Percentiles rank a stretch among this genome's conserved stretches.
Evolutionary conservation across 2,797 vertebrate species (phyloP).

Genomic region (Anolis apletophallus): DNA sequence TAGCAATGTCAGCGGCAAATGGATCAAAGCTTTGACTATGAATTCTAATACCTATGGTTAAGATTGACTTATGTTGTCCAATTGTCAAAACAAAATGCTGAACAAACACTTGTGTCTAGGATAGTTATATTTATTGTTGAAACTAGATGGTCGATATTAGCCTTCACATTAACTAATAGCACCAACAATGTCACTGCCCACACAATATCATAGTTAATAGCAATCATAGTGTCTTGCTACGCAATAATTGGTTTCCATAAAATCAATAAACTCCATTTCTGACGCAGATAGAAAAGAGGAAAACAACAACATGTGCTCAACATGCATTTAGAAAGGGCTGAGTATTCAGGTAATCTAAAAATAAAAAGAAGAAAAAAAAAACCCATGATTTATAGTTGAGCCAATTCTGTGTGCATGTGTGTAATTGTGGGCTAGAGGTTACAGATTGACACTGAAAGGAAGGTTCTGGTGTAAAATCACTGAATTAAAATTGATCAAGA

Average conservation of each 20-base stretch:
- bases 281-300: constrained; percentile 59
- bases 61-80: constrained; percentile 49
- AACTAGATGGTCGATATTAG: constrained; percentile 73
- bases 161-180: constrained; percentile 73
- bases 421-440: background rate
- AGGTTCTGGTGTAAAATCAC: background rate
- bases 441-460: background rate
- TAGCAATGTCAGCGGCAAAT: constrained; percentile 32
- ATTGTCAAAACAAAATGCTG: constrained; percentile 69
- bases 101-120: constrained; percentile 58
- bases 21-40: constrained; percentile 32
- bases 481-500: background rate
- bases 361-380: constrained; percentile 59
- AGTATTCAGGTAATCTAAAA: constrained; percentile 60
- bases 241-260: constrained; percentile 65
- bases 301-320: constrained; percentile 48
- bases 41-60: constrained; percentile 40
- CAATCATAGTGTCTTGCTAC: constrained; percentile 62
- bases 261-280: constrained; percentile 69
- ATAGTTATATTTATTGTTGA: constrained; percentile 72
- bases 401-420: constrained; percentile 19
- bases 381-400: constrained; percentile 35
- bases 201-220: constrained; percentile 74
- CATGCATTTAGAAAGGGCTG: constrained; percentile 56
- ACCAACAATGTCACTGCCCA: constrained; percentile 63